phyloP scores from a whole-genome alignment of 2,888 invertebrate genomes.

The Apamea sordens region DNA sequence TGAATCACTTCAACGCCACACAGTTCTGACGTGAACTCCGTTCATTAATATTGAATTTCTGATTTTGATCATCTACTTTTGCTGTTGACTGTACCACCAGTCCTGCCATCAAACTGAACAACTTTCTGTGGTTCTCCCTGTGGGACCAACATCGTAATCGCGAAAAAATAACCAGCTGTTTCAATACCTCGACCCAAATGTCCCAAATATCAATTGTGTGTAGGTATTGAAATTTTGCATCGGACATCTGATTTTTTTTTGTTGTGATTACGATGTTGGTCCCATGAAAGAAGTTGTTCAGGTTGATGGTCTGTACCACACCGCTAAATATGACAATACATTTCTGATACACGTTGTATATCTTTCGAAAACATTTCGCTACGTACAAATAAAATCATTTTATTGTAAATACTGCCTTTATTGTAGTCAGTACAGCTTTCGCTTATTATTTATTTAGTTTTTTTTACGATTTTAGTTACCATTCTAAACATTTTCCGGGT shows the following conservation, averaged over 20 bases:
- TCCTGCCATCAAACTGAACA: neutral
- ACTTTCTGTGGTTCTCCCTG: neutral
- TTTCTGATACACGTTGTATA: neutral
- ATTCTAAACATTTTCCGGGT: conserved; percentile 11
- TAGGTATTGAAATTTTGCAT: neutral
- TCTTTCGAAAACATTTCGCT: neutral
- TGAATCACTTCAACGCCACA: too few relatives aligned
- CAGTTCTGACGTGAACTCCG: too few relatives aligned
- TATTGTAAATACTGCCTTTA: conserved; percentile 59
- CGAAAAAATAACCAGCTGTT: too few relatives aligned
- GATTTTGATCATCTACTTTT: too few relatives aligned
- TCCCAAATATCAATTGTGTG: too few relatives aligned
- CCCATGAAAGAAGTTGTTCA: neutral
- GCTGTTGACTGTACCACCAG: too few relatives aligned
- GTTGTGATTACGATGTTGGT: neutral
- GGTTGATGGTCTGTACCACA: neutral
- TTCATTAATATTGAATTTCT: too few relatives aligned
- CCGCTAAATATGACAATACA: neutral
- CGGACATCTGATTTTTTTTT: neutral
- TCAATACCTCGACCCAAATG: neutral
- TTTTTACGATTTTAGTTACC: conserved; percentile 22
- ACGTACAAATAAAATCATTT: neutral
- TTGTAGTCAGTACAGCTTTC: conserved; percentile 61
- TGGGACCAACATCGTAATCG: neutral
- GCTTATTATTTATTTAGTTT: conserved; percentile 56